Percentiles rank a stretch among this genome's conserved stretches.
Conservation (phyloP, 2,113 vertebrate genomes). For the Gobio gobio region DNA sequence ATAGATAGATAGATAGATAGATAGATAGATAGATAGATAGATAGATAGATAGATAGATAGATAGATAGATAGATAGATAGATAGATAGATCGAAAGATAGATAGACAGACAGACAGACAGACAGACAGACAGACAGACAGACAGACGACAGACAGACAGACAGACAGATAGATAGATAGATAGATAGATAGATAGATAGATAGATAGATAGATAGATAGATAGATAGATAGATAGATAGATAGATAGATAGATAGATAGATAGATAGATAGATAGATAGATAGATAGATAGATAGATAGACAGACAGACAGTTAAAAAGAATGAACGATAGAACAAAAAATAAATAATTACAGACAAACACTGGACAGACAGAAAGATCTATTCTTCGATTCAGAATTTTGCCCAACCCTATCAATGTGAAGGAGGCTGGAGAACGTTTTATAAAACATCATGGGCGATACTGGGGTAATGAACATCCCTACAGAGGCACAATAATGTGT, state of each 20-base stretch:
- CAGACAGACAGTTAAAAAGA: not conserved
- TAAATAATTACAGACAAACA: not conserved
- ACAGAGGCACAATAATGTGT: slow-evolving; percentile 52
- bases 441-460: slow-evolving; percentile 3
- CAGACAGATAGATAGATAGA: not conserved
- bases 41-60: not conserved
- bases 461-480: not conserved
- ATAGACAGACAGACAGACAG: too few relatives aligned
- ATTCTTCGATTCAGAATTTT: not conserved
- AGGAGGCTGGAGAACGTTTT: not conserved
- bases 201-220: not conserved
- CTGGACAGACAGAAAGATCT: not conserved
- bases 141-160: not conserved
- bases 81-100: not conserved
- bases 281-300: not conserved
- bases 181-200: not conserved
- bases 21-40: too few relatives aligned
- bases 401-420: not conserved
- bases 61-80: not conserved
- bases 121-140: not conserved
- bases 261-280: not conserved
- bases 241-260: not conserved
- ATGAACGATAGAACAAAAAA: not conserved
- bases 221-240: not conserved
- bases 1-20: too few relatives aligned